Conservation (phyloP, 2,113 vertebrate genomes). For the Pelodiscus sinensis region DNA sequence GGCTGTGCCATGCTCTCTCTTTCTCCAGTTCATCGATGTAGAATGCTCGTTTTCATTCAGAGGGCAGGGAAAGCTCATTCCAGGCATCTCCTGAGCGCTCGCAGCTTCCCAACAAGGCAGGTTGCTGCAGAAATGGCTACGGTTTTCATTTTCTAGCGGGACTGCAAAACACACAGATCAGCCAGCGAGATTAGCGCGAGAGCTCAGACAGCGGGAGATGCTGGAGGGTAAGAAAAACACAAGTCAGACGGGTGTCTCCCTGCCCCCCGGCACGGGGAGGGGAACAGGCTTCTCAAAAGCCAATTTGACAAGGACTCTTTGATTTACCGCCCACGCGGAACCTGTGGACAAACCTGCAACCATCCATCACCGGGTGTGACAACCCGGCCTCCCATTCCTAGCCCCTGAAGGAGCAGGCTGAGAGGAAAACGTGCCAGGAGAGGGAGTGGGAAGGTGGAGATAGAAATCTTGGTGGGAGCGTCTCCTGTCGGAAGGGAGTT, state of each 20-base stretch:
- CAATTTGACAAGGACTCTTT: background rate
- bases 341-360: background rate
- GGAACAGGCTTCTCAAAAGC: background rate
- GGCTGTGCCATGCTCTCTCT: background rate
- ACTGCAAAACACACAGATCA: background rate
- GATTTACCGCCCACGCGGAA: background rate
- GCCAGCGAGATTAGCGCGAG: background rate
- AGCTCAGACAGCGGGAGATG: background rate
- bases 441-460: background rate
- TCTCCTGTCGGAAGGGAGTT: background rate
- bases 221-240: accelerated
- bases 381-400: background rate
- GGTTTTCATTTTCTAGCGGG: background rate
- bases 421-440: background rate
- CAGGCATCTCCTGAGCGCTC: background rate
- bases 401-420: background rate
- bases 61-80: background rate
- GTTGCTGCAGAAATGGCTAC: background rate
- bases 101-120: background rate
- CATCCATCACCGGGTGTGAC: background rate
- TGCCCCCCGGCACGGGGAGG: background rate
- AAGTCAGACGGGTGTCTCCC: background rate
- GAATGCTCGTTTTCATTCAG: background rate
- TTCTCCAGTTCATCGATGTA: background rate
- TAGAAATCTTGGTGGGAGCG: background rate